phyloP scores from a whole-genome alignment of 2,888 invertebrate species.

The Colostygia pectinataria region DNA sequence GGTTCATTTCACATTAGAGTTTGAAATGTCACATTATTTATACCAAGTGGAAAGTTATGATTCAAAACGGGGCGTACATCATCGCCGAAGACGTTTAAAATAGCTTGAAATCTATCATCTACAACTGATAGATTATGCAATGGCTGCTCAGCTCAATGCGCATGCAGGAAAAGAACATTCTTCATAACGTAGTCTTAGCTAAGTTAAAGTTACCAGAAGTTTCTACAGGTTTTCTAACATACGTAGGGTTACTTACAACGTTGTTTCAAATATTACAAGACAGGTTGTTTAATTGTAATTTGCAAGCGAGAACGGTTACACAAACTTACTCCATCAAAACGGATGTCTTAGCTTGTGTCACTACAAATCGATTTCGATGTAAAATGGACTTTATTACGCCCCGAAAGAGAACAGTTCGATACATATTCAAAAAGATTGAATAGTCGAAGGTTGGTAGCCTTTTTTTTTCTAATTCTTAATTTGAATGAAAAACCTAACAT shows the following conservation, averaged over 20 bases:
- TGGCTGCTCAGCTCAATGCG: too few species aligned
- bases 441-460: too few species aligned
- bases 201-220: neutral
- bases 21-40: constrained; percentile 10
- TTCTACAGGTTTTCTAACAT: neutral
- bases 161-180: neutral
- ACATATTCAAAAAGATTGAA: too few species aligned
- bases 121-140: neutral
- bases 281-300: constrained; percentile 31
- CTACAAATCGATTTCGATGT: neutral
- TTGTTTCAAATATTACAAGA: constrained; percentile 24
- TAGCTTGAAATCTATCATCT: neutral
- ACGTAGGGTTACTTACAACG: constrained; percentile 9
- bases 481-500: too few species aligned
- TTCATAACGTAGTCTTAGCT: neutral
- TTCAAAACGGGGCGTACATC: constrained; percentile 3
- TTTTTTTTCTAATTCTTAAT: too few species aligned
- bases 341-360: constrained; percentile 1
- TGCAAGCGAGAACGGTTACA: constrained; percentile 25
- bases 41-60: constrained; percentile 9
- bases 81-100: neutral
- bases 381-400: neutral
- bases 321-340: constrained; percentile 27
- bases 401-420: too few species aligned
- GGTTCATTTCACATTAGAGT: constrained; percentile 8